Percentiles rank a stretch among this genome's conserved stretches.
Evolutionary conservation across 2,797 vertebrate species (phyloP).

Genomic region (Takifugu ocellatus): DNA sequence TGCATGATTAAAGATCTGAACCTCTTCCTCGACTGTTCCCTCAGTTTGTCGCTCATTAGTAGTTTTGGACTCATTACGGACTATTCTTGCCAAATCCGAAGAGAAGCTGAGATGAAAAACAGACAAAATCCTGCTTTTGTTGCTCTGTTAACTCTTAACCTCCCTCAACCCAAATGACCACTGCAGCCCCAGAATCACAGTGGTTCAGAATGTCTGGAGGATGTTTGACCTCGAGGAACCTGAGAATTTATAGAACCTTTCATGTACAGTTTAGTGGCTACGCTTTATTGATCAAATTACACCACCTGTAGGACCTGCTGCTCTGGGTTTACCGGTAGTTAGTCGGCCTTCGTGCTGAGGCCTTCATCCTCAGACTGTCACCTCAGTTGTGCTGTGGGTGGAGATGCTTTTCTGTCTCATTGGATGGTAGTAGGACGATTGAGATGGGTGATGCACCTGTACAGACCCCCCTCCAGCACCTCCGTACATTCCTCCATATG

Average conservation of each 20-base stretch:
- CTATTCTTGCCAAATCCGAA: background rate
- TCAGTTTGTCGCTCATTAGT: too few relatives aligned
- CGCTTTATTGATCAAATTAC: constrained; percentile 13
- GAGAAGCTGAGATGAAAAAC: background rate
- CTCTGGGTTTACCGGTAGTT: constrained; percentile 9
- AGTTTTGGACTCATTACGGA: too few relatives aligned
- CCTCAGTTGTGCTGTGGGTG: constrained; percentile 93
- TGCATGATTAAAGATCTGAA: too few relatives aligned
- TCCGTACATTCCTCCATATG: constrained; percentile 54
- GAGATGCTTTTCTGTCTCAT: constrained; percentile 80
- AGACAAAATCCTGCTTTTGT: background rate
- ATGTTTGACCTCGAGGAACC: constrained; percentile 18
- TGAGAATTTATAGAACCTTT: constrained; percentile 18
- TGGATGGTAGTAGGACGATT: constrained; percentile 60
- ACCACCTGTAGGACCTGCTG: constrained; percentile 6
- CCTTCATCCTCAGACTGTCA: constrained; percentile 79
- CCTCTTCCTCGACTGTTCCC: too few relatives aligned
- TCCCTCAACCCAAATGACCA: background rate
- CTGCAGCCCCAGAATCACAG: background rate
- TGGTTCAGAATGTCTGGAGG: constrained; percentile 1
- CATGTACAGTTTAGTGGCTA: constrained; percentile 5
- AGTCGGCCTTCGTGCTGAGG: constrained; percentile 7
- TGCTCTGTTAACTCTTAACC: background rate
- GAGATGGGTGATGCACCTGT: constrained; percentile 58
- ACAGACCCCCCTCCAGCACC: constrained; percentile 30